Base-by-base conservation (phyloP, 2,888 invertebrate genomes). In the Rhamphomyia laevipes region DNA sequence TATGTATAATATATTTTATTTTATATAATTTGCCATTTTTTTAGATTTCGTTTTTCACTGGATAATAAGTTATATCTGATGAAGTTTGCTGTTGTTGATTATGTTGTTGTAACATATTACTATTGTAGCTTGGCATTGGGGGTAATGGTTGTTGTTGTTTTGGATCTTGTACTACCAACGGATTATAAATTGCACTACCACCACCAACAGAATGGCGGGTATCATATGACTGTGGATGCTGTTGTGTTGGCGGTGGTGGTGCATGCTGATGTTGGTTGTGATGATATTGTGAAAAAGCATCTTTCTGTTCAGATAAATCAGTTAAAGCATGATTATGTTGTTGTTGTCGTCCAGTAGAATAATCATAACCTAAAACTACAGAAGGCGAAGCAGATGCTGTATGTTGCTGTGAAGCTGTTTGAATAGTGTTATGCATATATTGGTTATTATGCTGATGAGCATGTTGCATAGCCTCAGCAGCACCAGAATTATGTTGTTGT, bases 121-220 rank as follows among this genome's bases (percentile, higher is more conserved):
- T 65, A 67, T 70, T 67, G 30, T 70, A 68, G 43, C 68, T 68
- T 51, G 64, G 64, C 47, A 69, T 65, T 16, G 69, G 68, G 35
- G 70, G 70, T 57, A 69, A 35, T n/a, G 35, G 35, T n/a, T 35
- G 33, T 4, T 33, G 35, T 23, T 42, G 18, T 12, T 23, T 42
- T 17, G 43, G 15, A 27, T 13, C n/a, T 35, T n/a, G n/a, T n/a
- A 35, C n/a, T 63, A 17, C 55, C 6, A 41, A 60, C 23, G 57
- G 48, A 53, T 51, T 46, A 42, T 51, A 46, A 48, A 53, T 49
- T 31, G 47, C 27, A 18, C 50, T 43, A 35, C 46, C 43, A 35
- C 46, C 43, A 38, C 17, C 46, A 7, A 16, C 13, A 23, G 16
- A 42, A 12, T 17, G 23, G 9, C 23, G 23, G 9, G 4, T 27